Percentiles rank a stretch among this genome's conserved stretches.
phyloP scores from a whole-genome alignment of 2,888 invertebrate genomes.

The Furcula furcula region DNA sequence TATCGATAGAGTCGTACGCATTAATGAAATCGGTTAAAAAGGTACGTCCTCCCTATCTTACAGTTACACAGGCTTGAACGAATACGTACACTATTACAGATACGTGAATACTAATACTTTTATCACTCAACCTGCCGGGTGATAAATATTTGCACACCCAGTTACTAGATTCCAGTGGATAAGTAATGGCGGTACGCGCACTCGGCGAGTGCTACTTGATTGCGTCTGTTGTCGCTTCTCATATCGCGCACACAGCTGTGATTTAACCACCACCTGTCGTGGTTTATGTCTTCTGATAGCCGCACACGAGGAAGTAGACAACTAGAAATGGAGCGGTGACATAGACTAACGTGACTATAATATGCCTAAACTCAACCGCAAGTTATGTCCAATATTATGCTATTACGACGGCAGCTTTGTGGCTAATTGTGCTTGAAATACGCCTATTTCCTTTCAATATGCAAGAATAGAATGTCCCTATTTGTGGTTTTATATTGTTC shows the following conservation, averaged over 20 bases:
- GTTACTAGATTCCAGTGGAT: conserved; percentile 30
- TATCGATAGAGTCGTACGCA: too few relatives aligned
- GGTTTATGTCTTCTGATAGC: conserved; percentile 63
- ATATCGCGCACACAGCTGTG: conserved; percentile 55
- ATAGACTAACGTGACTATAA: conserved; percentile 21
- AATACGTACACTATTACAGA: neutral
- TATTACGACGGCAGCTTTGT: too few relatives aligned
- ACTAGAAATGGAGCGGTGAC: conserved; percentile 34
- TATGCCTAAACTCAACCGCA: conserved; percentile 17
- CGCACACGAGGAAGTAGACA: conserved; percentile 51
- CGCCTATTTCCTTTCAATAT: too few relatives aligned
- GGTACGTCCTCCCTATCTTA: too few relatives aligned
- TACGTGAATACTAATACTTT: conserved; percentile 3
- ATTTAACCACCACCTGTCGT: conserved; percentile 65
- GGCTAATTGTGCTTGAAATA: too few relatives aligned
- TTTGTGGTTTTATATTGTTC: too few relatives aligned
- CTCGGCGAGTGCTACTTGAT: conserved; percentile 42
- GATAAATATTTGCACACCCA: conserved; percentile 32
- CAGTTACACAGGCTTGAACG: too few relatives aligned
- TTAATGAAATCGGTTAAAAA: too few relatives aligned
- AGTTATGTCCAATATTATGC: conserved; percentile 18
- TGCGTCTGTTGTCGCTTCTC: conserved; percentile 57
- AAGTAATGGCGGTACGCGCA: conserved; percentile 36
- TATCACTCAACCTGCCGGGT: conserved; percentile 18
- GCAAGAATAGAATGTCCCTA: too few relatives aligned